Base-by-base conservation (phyloP, 2,888 invertebrate species). In the Osmoderma eremita region DNA sequence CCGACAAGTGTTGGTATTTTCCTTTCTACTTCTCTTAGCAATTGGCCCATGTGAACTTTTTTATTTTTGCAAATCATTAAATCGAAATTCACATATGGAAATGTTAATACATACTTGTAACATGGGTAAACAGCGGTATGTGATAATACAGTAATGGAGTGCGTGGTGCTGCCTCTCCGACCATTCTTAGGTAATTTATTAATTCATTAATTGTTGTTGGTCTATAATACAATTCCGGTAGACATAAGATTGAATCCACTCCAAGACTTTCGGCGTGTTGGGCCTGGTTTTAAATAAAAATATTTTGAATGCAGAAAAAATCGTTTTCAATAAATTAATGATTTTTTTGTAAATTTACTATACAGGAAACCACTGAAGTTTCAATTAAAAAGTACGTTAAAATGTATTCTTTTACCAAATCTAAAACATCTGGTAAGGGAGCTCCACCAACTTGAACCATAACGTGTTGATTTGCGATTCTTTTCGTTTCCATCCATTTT, bases 141-240 rank as follows among this genome's bases (percentile, higher is more conserved):
- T 95, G 94, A 77, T 95, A 95, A 78, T 94, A 94, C 22, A 93
- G 84, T 48, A 95, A 85, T 0, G 95, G 94, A 0, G 90, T 87
- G 3, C 87, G 88, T 0, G 91, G 90, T 0, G 93, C 94, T 0
- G 90, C 88, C n/a, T 85, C 83, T 0, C 90, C 87, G 3, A 95
- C 87, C 54, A 85, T 77, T 72, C 86, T 85, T 58, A 93, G 83
- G 77, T 93, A 93, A 65, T 84, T 83, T 0, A 90, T 88, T 62
- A 93, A 82, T 30, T 90, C 87, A 6, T 84, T 79, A 0, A 86
- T 82, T 0, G 81, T 85, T 3, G 81, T 81, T 0, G 93, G 93
- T 77, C 88, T 91, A 80, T 90, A 91, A 80, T 91, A 93, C 30
- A 93, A 79, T 74, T 93, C 93, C 0, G 93, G 92, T 8, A 93